Base-by-base conservation (phyloP, 1,140 invertebrate species). In the Drosophila kepulauana region DNA sequence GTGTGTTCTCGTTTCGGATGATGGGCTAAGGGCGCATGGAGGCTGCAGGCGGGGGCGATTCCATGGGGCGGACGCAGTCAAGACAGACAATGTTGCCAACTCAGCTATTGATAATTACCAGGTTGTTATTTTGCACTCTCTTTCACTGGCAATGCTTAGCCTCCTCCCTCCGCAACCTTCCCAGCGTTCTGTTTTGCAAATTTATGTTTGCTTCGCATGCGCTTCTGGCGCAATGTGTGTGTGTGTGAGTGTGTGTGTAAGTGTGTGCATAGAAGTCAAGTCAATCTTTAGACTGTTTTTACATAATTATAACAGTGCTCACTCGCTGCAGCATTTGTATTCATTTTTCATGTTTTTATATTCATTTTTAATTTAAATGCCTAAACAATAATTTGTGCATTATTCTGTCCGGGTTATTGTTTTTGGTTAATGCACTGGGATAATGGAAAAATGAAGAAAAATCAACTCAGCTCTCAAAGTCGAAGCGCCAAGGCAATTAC, bases 261-360 rank as follows among this genome's bases (percentile, higher is more conserved):
- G 30, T 61, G 49, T 52, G 63, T 63, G 73, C 66, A 79, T 79
- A 82, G 68, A 86, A 87, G 84, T 88, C 82, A 87, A 87, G 84
- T 87, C 84, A 87, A 87, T 87, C 84, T 87, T 87, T 87, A 87
- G 77, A 88, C 80, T 78, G 84, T 78, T 89, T 89, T 89, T 89
- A 89, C 85, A 89, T 89, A 89, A 88, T 89, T 85, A 88, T 89
- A 90, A 89, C 85, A 85, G 77, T 81, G 82, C 49, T 52, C 57
- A 54, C 46, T 69, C 41, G 41, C 41, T 43, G 41, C 41, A 43
- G 41, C 41, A 43, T 10, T 41, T 41, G 3, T 25, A 25, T 25
- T 41, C 38, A 3, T 11, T 56, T 79, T 84, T 61, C 64, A 73
- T 82, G 11, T 43, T 81, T 89, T 88, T 89, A 81, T 81, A 72